phyloP scores from a whole-genome alignment of 2,888 invertebrate species.

The Zeuzera pyrina region DNA sequence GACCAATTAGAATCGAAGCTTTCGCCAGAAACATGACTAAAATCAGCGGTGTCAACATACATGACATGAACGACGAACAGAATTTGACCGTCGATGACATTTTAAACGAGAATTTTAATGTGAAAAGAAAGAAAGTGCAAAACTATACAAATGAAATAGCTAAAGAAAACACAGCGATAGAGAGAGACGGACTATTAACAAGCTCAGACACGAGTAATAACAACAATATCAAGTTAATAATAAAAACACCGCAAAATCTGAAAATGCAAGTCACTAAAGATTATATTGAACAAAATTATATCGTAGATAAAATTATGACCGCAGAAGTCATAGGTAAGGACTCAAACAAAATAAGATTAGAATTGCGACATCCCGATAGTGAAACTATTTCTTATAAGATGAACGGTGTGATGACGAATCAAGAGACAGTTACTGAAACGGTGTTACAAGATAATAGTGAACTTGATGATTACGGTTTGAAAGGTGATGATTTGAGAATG shows the following conservation, averaged over 20 bases:
- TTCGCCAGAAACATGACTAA: conserved; percentile 54
- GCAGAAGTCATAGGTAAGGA: conserved; percentile 50
- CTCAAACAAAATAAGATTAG: conserved; percentile 41
- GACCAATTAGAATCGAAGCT: conserved; percentile 52
- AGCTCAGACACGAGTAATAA: conserved; percentile 27
- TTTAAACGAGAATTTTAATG: conserved; percentile 40
- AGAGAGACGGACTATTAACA: neutral
- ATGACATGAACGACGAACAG: conserved; percentile 41
- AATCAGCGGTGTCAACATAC: conserved; percentile 47
- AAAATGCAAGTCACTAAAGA: too few relatives aligned
- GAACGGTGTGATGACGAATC: conserved; percentile 1
- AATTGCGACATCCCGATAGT: conserved; percentile 34
- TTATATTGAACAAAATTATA: conserved; percentile 24
- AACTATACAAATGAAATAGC: conserved; percentile 24
- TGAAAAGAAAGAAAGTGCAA: conserved; percentile 39
- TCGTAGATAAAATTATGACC: conserved; percentile 22
- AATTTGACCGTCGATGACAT: conserved; percentile 47
- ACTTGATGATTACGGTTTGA: conserved; percentile 30
- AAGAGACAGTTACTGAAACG: conserved; percentile 15
- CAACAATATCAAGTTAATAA: conserved; percentile 28
- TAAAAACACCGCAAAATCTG: conserved; percentile 26
- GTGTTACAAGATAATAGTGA: conserved; percentile 23
- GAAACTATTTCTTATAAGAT: conserved; percentile 11
- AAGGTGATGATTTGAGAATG: conserved; percentile 26
- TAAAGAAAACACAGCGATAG: conserved; percentile 1